These are phyloP conservation scores for Drosophila asahinai DNA, from an alignment of 1,140 invertebrate species.

Conservation along the genomic window DNA sequence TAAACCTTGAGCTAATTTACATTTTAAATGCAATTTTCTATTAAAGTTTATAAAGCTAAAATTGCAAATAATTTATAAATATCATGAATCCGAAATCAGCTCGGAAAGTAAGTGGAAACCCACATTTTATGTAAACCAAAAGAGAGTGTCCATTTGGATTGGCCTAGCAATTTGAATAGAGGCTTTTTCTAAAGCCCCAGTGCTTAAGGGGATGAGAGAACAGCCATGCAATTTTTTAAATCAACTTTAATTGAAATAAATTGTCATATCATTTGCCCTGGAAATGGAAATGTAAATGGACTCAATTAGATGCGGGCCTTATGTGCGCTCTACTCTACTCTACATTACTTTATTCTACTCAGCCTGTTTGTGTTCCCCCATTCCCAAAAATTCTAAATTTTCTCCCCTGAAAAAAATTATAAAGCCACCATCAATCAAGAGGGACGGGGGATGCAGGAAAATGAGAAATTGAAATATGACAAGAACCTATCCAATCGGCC, in stretches of 20 bases:
- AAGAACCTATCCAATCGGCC: slow-evolving; percentile 33
- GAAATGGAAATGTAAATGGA: slow-evolving; percentile 49
- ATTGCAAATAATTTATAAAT: slow-evolving; percentile 3
- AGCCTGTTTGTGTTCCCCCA: background rate
- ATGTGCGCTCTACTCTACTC: slow-evolving; percentile 10
- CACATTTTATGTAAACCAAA: slow-evolving; percentile 11
- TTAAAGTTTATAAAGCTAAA: background rate
- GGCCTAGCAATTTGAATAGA: slow-evolving; percentile 27
- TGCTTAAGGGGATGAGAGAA: background rate
- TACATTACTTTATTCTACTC: slow-evolving; percentile 13
- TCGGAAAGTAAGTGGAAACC: slow-evolving; percentile 2
- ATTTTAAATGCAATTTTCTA: slow-evolving; percentile 4
- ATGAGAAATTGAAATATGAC: slow-evolving; percentile 52
- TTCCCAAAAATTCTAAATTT: background rate
- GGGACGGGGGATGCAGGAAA: slow-evolving; percentile 4
- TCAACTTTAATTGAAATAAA: slow-evolving; percentile 84
- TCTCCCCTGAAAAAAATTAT: slow-evolving; percentile 16
- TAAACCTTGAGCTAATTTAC: background rate
- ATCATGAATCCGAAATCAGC: background rate
- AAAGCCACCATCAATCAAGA: slow-evolving; percentile 40
- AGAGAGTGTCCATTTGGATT: slow-evolving; percentile 8
- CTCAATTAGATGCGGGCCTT: slow-evolving; percentile 52
- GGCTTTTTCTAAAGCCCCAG: slow-evolving; percentile 11
- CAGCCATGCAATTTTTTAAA: slow-evolving; percentile 63
- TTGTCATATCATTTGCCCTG: slow-evolving; percentile 75